Evolutionary conservation across 2,113 vertebrate genomes (phyloP).

Genomic region (Oenanthe melanoleuca): DNA sequence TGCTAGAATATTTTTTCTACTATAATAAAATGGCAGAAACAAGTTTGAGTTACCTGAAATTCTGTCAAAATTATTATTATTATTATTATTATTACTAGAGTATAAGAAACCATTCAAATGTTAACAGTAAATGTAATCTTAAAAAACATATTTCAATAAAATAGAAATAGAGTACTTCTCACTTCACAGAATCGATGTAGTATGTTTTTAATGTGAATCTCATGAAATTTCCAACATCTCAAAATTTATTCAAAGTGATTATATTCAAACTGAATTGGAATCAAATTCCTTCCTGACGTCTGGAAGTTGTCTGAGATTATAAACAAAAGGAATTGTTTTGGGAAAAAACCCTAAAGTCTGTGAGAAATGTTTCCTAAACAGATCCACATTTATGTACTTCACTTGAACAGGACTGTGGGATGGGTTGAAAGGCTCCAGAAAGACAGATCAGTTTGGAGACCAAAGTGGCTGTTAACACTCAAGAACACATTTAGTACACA

Average conservation of each 20-base stretch:
- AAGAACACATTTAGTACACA: not conserved
- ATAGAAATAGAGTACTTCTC: not conserved
- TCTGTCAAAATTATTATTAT: not conserved
- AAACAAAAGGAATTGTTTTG: not conserved
- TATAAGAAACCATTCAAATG: not conserved
- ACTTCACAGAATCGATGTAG: not conserved
- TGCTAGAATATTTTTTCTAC: not conserved
- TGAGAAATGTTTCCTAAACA: not conserved
- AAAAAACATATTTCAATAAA: not conserved
- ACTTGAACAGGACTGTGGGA: not conserved
- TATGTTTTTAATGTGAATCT: not conserved
- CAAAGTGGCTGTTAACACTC: not conserved
- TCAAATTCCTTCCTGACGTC: not conserved
- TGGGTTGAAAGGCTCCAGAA: not conserved
- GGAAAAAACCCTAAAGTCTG: not conserved
- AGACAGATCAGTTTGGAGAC: not conserved
- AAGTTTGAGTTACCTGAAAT: not conserved
- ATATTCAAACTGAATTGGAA: not conserved
- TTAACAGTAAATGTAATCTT: not conserved
- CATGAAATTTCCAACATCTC: not conserved
- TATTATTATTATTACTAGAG: not conserved
- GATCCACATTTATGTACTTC: not conserved
- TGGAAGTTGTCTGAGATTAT: not conserved
- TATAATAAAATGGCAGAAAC: not conserved
- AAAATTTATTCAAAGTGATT: not conserved